Base-by-base conservation (phyloP, 2,113 vertebrate species). In the Condylura cristata region DNA sequence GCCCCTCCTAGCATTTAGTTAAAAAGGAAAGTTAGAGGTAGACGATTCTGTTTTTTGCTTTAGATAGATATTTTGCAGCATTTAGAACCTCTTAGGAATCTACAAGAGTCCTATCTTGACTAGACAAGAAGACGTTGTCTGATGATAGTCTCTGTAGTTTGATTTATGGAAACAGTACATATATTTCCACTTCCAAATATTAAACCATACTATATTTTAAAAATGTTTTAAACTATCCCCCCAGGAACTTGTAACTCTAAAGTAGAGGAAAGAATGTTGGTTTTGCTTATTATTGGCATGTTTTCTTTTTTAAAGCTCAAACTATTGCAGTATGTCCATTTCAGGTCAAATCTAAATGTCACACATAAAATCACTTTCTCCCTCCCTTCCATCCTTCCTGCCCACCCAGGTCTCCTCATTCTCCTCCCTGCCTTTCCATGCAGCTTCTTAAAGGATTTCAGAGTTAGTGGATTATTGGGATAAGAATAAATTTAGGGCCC, bases 371-470 rank as follows among this genome's bases (percentile, higher is more conserved):
- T 85, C 12, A 39, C 18, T 56, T 11, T 28, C 34, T 53, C 17
- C 30, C 10, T 41, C 28, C 11, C 11, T 13, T 74, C 24, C 41
- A n/a, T 65, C 20, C 17, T 18, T 41, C 28, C 10, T 8, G 46
- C n/a, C 0, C 11, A 8, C 32, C n/a, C 17, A 4, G 11, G 12
- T 37, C 8, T 34, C 8, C 34, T 20, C 7, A 16, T 12, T 46
- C 13, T 12, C 14, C 63, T 32, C 16, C 4, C 17, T 81, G 5
- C 48, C 44, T 81, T 68, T 85, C 16, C 24, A 11, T 89, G 53
- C 83, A 58, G 8, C 65, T 96, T 44, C 83, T 82, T 78, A 70
- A 68, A 68, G 74, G 13, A 76, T 90, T 53, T 93, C 44, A 91
- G 51, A 70, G 16, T 20, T 37, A 70, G 24, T 70, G 83, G 76